phyloP scores from a whole-genome alignment of 2,888 invertebrate genomes.

The Muschampia plurimacula region DNA sequence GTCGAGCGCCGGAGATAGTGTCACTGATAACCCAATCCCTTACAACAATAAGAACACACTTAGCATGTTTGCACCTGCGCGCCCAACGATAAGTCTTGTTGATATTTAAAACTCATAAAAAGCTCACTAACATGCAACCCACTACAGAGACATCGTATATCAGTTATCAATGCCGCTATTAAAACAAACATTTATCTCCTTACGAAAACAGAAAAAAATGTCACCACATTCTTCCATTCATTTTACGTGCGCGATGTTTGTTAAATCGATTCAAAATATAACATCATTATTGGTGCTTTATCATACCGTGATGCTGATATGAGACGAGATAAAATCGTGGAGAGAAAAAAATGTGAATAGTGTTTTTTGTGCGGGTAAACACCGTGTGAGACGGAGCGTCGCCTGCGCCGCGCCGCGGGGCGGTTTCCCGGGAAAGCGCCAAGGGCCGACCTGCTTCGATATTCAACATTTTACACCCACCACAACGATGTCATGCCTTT shows the following conservation, averaged over 20 bases:
- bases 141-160: background rate
- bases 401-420: slow-evolving; percentile 81
- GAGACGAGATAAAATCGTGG: slow-evolving; percentile 71
- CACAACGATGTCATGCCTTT: slow-evolving; percentile 68
- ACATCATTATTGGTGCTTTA: slow-evolving; percentile 85
- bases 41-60: slow-evolving; percentile 85
- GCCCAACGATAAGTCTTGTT: slow-evolving; percentile 64
- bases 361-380: slow-evolving; percentile 73
- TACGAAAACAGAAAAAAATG: slow-evolving; percentile 56
- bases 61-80: slow-evolving; percentile 85
- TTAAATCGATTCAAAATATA: slow-evolving; percentile 78
- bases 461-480: slow-evolving; percentile 82
- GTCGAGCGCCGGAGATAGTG: slow-evolving; percentile 83
- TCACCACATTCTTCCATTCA: slow-evolving; percentile 62
- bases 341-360: slow-evolving; percentile 71
- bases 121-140: slow-evolving; percentile 4
- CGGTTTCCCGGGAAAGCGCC: slow-evolving; percentile 78
- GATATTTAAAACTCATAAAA: slow-evolving; percentile 39
- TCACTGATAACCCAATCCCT: slow-evolving; percentile 85
- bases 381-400: slow-evolving; percentile 80
- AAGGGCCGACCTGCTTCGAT: slow-evolving; percentile 71
- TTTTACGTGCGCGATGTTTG: slow-evolving; percentile 61
- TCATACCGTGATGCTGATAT: slow-evolving; percentile 77
- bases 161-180: slow-evolving; percentile 17
- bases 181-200: slow-evolving; percentile 31